Percentiles rank a stretch among this genome's conserved stretches.
phyloP scores from a whole-genome alignment of 1,140 invertebrate species.

The Zaprionus gabonicus region DNA sequence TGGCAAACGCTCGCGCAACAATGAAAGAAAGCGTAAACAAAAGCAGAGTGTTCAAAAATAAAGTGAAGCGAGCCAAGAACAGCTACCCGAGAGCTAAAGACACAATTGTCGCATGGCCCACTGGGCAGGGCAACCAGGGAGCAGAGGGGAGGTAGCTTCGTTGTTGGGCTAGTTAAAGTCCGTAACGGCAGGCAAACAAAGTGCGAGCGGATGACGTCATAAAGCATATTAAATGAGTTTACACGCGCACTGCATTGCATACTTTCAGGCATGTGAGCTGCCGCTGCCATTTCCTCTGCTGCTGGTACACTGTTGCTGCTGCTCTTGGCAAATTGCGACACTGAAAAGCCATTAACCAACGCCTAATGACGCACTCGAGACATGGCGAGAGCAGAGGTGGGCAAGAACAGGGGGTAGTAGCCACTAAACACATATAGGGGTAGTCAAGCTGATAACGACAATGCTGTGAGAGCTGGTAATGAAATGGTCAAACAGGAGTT shows the following conservation, averaged over 20 bases:
- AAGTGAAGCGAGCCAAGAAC: conserved; percentile 14
- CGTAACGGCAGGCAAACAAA: conserved; percentile 31
- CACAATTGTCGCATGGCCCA: conserved; percentile 55
- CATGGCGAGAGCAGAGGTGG: conserved; percentile 20
- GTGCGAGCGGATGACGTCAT: conserved; percentile 72
- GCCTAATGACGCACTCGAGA: conserved; percentile 80
- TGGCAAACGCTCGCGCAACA: conserved; percentile 70
- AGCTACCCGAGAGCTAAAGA: conserved; percentile 21
- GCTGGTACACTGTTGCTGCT: not conserved
- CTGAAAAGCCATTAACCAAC: conserved; percentile 78
- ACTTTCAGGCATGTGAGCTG: conserved; percentile 49
- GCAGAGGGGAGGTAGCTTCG: conserved; percentile 17
- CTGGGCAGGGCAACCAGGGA: conserved; percentile 1
- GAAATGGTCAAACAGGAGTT: conserved; percentile 60
- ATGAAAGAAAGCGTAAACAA: conserved; percentile 67
- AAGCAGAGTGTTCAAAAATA: conserved; percentile 64
- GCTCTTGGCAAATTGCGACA: conserved; percentile 58
- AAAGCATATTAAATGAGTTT: conserved; percentile 79
- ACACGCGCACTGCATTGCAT: conserved; percentile 56
- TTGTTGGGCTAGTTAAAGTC: conserved; percentile 44
- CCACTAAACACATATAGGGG: conserved; percentile 24
- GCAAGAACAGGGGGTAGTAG: not conserved
- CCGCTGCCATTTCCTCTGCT: not conserved
- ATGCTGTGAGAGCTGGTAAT: conserved; percentile 35
- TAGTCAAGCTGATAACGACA: conserved; percentile 68